Base-by-base conservation (phyloP, 2,888 invertebrate species). In the Luperina nickerlii region DNA sequence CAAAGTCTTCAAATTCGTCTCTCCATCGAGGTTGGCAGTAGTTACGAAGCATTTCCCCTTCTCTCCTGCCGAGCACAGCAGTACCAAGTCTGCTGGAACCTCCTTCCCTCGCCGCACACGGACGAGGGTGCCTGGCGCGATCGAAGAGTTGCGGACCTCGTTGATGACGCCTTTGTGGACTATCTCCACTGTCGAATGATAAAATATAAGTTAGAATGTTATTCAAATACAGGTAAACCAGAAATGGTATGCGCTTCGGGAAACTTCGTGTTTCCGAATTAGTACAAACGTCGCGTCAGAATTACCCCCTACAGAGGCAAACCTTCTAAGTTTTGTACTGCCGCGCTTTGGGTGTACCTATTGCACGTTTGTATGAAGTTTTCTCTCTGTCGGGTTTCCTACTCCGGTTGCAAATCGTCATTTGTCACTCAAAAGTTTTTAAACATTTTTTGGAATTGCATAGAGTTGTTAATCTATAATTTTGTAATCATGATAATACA, bases 21-120 rank as follows among this genome's bases (percentile, higher is more conserved):
- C 98, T 0, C 99, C 99, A 90, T 99, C 99, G 69, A 99, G 96
- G 94, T 99, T 99, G n/a, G 98, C 98, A 0, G 99, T 99, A 54
- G 98, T 98, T 69, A 99, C 97, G 93, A 97, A 98, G 91, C 98
- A 98, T 89, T 97, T 97, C 0, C 98, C 98, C 79, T 97, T 97
- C 3, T 97, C 96, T 82, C 98, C 98, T 2, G 98, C 97, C 0
- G 98, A 97, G 45, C 98, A 97, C 1, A 99, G 93, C 83, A 99
- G 93, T 13, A 98, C 97, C 85, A 99, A 91, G 95, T 99, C 99
- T 82, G 98, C 98, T 0, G 99, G 99, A 18, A 99, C 98, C 90
- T 98, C 98, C 80, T 98, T 97, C 68, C 98, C 98, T 0, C 97
- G 95, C 63, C 97, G 96, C 24, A 99, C 98, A 65, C 97, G 96